phyloP scores from a whole-genome alignment of 2,113 vertebrate species.

The Clarias macrocephalus region DNA sequence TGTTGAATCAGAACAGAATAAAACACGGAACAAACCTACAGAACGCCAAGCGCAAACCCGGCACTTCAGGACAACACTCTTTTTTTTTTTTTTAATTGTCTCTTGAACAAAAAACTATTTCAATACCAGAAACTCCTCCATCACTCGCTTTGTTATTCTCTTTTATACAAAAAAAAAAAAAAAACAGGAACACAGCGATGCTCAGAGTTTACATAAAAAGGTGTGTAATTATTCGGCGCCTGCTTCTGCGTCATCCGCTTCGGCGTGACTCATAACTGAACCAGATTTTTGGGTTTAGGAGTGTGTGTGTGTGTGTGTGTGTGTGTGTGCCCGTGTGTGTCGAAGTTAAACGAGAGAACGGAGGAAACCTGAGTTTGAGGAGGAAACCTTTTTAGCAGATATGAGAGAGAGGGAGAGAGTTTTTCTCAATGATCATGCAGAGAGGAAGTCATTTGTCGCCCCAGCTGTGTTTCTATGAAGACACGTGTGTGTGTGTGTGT shows the following conservation, averaged over 20 bases:
- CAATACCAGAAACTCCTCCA: neutral
- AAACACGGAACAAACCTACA: neutral
- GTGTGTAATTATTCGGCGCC: slow-evolving; percentile 26
- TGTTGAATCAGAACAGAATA: neutral
- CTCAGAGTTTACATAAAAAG: slow-evolving; percentile 19
- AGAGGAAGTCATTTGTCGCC: slow-evolving; percentile 75
- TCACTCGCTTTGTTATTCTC: neutral
- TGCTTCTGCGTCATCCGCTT: slow-evolving; percentile 28
- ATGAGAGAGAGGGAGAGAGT: slow-evolving; percentile 46
- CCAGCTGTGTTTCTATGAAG: slow-evolving; percentile 65
- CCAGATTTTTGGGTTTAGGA: slow-evolving; percentile 24
- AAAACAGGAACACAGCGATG: neutral
- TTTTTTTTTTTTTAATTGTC: neutral
- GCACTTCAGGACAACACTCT: neutral
- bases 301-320: slow-evolving; percentile 13
- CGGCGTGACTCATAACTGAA: slow-evolving; percentile 33
- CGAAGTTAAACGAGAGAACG: neutral
- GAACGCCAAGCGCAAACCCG: neutral
- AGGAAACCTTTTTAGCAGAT: slow-evolving; percentile 5
- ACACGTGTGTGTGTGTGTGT: slow-evolving; percentile 41
- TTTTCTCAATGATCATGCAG: slow-evolving; percentile 53
- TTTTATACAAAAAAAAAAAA: too few species aligned
- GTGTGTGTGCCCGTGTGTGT: slow-evolving; percentile 26
- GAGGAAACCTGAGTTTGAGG: neutral
- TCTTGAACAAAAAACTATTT: slow-evolving; percentile 1